A percentile compares a stretch with the other conserved stretches of the same genome.
Evolutionary conservation across 2,888 invertebrate genomes (phyloP).

Genomic region (Aricia artaxerxes): DNA sequence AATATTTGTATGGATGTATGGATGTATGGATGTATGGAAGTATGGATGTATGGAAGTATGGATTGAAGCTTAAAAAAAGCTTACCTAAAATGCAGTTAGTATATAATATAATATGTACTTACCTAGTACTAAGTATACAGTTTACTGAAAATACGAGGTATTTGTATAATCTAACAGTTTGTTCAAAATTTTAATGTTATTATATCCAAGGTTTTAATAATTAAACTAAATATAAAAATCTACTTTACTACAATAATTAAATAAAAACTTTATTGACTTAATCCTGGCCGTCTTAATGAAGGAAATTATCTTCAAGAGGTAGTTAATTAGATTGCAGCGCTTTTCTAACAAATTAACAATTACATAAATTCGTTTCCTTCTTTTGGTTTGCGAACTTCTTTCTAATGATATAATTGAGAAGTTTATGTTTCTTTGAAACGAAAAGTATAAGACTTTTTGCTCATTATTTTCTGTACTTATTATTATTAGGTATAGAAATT

Average conservation of each 20-base stretch:
- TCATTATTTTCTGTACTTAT: not conserved
- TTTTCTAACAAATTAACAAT: slow-evolving; percentile 23
- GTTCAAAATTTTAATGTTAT: not conserved
- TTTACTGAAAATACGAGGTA: too few species aligned
- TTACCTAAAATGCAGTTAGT: too few species aligned
- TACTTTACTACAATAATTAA: not conserved
- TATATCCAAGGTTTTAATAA: not conserved
- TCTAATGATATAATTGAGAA: not conserved
- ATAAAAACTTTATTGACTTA: not conserved
- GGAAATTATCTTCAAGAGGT: slow-evolving; percentile 9
- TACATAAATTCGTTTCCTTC: slow-evolving; percentile 11
- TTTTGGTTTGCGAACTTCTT: not conserved
- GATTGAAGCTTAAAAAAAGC: too few species aligned
- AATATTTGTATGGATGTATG: too few species aligned
- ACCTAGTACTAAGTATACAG: too few species aligned
- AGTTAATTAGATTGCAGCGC: slow-evolving; percentile 12
- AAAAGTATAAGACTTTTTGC: not conserved
- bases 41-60: too few species aligned
- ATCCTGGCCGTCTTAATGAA: slow-evolving; percentile 5
- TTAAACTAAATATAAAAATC: not conserved
- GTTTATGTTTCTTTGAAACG: not conserved
- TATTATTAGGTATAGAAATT: too few species aligned
- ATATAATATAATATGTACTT: too few species aligned
- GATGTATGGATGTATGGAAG: too few species aligned
- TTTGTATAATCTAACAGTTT: not conserved